Conservation (phyloP, 1,140 invertebrate species). For the Capitella teleta region DNA sequence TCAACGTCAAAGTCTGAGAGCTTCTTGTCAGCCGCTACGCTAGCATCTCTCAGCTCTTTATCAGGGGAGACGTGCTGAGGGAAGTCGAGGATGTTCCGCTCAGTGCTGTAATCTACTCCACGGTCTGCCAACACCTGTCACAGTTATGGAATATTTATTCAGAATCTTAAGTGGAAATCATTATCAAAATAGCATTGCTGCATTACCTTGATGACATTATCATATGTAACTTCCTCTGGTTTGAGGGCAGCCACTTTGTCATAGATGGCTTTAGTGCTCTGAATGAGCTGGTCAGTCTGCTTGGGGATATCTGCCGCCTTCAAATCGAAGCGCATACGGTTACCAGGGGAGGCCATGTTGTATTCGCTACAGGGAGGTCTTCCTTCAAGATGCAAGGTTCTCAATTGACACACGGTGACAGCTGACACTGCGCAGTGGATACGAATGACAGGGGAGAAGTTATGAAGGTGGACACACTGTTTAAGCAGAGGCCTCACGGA, state of each 20-base stretch:
- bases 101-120: slow-evolving; percentile 35
- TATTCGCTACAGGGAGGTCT: background rate
- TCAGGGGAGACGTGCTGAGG: slow-evolving; percentile 42
- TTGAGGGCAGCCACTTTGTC: slow-evolving; percentile 34
- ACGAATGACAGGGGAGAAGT: too few relatives aligned
- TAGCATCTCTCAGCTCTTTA: slow-evolving; percentile 44
- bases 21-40: slow-evolving; percentile 43
- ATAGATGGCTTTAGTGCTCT: slow-evolving; percentile 30
- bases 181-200: background rate
- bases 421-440: too few relatives aligned
- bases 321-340: slow-evolving; percentile 24
- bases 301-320: slow-evolving; percentile 29
- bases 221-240: slow-evolving; percentile 31
- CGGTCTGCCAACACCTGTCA: slow-evolving; percentile 35
- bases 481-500: too few relatives aligned
- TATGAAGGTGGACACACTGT: too few relatives aligned
- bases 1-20: slow-evolving; percentile 47
- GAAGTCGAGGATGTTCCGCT: slow-evolving; percentile 42
- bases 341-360: slow-evolving; percentile 12
- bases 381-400: too few relatives aligned
- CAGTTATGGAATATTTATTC: background rate
- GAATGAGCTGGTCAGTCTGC: slow-evolving; percentile 30
- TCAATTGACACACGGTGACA: too few relatives aligned
- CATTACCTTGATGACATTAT: slow-evolving; percentile 40
- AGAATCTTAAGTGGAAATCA: background rate